Evolutionary conservation across 2,113 vertebrate genomes (phyloP).

Genomic region (Crotalus tigris): DNA sequence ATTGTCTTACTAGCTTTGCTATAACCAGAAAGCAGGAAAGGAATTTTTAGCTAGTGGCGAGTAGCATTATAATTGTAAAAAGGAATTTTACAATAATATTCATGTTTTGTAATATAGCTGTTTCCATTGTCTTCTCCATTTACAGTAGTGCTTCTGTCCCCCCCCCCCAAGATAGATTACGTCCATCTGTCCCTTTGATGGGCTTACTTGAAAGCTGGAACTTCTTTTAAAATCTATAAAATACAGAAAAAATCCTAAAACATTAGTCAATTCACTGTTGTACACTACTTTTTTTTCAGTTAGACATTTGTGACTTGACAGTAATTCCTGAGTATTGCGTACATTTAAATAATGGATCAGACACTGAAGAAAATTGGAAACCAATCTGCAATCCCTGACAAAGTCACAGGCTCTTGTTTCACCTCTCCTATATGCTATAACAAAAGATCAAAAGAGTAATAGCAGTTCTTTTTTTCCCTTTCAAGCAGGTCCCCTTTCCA

Average conservation of each 20-base stretch:
- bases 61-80: constrained; percentile 36
- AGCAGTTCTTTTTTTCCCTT: not conserved
- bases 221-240: not conserved
- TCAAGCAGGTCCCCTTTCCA: not conserved
- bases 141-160: constrained; percentile 40
- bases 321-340: not conserved
- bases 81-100: constrained; percentile 41
- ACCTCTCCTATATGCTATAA: not conserved
- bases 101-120: constrained; percentile 40
- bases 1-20: constrained; percentile 33
- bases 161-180: constrained; percentile 35
- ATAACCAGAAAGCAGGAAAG: constrained; percentile 20
- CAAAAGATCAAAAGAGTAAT: not conserved
- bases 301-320: not conserved
- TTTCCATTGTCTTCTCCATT: constrained; percentile 46
- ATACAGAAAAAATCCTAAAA: not conserved
- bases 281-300: not conserved
- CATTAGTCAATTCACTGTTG: not conserved
- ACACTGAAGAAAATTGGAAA: not conserved
- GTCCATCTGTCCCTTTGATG: constrained; percentile 10
- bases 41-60: constrained; percentile 27
- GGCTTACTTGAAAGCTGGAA: not conserved
- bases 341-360: not conserved
- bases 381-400: not conserved
- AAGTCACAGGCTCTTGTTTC: not conserved